Base-by-base conservation (phyloP, 2,888 invertebrate genomes). In the Hirudinaria manillensis region DNA sequence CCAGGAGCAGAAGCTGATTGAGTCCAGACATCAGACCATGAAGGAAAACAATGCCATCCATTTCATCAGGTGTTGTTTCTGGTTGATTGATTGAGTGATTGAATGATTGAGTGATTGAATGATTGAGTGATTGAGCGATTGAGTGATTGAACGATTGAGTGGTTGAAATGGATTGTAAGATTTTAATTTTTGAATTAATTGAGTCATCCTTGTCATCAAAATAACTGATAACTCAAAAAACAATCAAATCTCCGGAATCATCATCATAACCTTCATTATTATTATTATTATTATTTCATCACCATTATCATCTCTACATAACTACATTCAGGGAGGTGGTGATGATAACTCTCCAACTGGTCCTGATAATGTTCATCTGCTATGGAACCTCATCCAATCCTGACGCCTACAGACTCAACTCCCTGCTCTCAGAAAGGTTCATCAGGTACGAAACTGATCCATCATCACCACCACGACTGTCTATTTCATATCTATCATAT, bases 1-100 rank as follows among this genome's bases (percentile, higher is more conserved):
- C 7, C 84, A 84, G 75, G 84, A 84, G 77, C 83, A 84, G 76
- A 81, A 82, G 65, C 80, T 85, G 66, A 82, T 83, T 51, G 82
- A 83, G 76, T 81, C 84, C 0, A 79, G 84, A 61, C 84, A 83
- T 75, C 80, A 81, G 75, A 81, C 81, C 29, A 81, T 84, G 77
- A 84, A 84, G 77, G 83, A 85, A 77, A 83, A 81, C 72, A 82
- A 82, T 71, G 83, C 84, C 2, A 77, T 81, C 10, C 73, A 81
- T 16, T 77, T 83, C n/a, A 76, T 84, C 51, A 81, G 81, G 84
- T 84, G 77, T 21, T 24, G 32, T 36, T 24, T n/a, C 34, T 7
- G 68, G 34, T 68, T 68, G 7, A n/a, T 56, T 70, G 73, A n/a
- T n/a, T n/a, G n/a, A n/a, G n/a, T n/a, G n/a, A n/a, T n/a, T n/a